Percentiles rank a stretch among this genome's conserved stretches.
Conservation (phyloP, 2,888 invertebrate genomes). For the Colletes collaris region DNA sequence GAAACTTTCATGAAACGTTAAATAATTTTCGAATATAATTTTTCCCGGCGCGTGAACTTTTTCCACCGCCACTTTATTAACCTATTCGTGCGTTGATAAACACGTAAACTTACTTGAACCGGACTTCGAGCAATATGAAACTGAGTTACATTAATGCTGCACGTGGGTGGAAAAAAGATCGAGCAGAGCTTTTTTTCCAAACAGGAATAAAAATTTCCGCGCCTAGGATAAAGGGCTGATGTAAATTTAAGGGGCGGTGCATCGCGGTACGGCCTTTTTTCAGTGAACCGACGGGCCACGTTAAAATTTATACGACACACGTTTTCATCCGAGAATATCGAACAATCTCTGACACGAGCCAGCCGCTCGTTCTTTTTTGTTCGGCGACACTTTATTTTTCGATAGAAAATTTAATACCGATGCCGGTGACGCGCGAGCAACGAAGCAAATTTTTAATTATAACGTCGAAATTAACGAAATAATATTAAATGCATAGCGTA, state of each 20-base stretch:
- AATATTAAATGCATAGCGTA: conserved; percentile 9
- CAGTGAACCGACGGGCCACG: conserved; percentile 44
- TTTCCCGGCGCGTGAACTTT: no score
- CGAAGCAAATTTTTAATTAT: conserved; percentile 58
- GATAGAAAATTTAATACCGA: conserved; percentile 59
- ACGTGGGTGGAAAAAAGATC: background rate
- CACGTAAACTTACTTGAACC: background rate
- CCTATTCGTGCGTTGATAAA: background rate
- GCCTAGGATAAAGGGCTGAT: conserved; percentile 42
- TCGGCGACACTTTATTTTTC: conserved; percentile 59
- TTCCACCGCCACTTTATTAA: background rate
- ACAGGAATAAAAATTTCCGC: conserved; percentile 46
- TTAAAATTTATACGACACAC: conserved; percentile 66
- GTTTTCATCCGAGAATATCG: conserved; percentile 63
- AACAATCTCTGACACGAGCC: conserved; percentile 41
- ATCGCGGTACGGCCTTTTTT: conserved; percentile 18
- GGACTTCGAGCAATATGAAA: background rate
- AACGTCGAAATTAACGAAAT: conserved; percentile 17
- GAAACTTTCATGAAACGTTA: background rate
- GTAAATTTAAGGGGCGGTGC: conserved; percentile 55
- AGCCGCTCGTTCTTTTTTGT: background rate
- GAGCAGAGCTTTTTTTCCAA: background rate
- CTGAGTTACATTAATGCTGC: background rate
- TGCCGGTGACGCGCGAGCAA: conserved; percentile 55
- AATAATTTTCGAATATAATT: background rate